Percentiles rank a stretch among this genome's conserved stretches.
Evolutionary conservation across 2,797 vertebrate genomes (phyloP).

Genomic region (Sebastes reedi): DNA sequence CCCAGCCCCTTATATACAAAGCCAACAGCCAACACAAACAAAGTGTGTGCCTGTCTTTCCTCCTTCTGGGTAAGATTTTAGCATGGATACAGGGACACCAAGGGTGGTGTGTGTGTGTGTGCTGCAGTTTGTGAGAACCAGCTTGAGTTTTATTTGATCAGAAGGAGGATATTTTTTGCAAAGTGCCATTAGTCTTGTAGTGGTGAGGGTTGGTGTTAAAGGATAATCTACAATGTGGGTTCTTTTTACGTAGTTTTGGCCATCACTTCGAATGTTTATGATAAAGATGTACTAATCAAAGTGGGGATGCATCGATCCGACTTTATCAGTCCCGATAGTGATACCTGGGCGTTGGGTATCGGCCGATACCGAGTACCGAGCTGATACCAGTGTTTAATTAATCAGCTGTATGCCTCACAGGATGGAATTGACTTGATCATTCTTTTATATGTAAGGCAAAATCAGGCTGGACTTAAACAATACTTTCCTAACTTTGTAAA

Average conservation of each 20-base stretch:
- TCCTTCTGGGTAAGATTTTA: conserved; percentile 27
- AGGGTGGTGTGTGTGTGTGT: neutral
- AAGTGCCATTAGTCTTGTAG: neutral
- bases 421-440: no score
- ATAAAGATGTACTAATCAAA: neutral
- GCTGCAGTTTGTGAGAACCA: neutral
- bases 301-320: no score
- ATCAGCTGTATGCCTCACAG: no score
- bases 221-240: neutral
- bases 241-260: neutral
- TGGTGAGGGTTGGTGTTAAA: neutral
- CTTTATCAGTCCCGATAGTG: no score
- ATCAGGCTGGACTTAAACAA: no score
- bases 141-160: neutral
- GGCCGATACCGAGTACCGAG: no score
- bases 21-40: conserved; percentile 23
- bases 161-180: neutral
- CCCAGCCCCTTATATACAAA: conserved; percentile 22
- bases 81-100: conserved; percentile 4
- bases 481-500: no score
- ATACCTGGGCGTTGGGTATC: no score
- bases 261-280: neutral
- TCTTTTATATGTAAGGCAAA: no score
- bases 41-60: neutral
- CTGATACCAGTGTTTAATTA: no score